Base-by-base conservation (phyloP, 2,113 vertebrate species). In the Petaurus breviceps region DNA sequence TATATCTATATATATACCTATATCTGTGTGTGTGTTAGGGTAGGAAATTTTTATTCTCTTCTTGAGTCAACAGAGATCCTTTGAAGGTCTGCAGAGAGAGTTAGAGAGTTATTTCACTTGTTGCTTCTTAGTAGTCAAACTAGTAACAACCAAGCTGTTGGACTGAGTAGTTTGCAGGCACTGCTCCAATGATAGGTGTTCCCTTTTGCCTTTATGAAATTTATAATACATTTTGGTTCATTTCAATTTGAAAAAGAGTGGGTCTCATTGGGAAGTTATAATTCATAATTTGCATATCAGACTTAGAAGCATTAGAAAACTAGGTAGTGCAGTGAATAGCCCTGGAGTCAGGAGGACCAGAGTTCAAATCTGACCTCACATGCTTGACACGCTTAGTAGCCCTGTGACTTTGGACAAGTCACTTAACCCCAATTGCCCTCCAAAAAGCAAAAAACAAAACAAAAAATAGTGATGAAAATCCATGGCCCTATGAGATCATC, bases 241-340 rank as follows among this genome's bases (percentile, higher is more conserved):
- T 52, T 52, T 7, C 92, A 47, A 22, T 22, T 43, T 26, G 47
- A 93, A 91, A 49, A 37, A 0, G 46, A 92, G 46, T 61, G 94
- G 3, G 92, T 89, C 84, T 93, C 50, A 57, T 51, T 51, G 52
- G 52, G 43, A 93, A 92, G 68, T 89, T 93, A 77, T 3, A 0
- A 51, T 43, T 51, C 47, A 49, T 49, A 12, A 61, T 49, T 90
- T 46, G 11, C 0, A 92, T 16, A 26, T 94, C 92, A 11, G 26
- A 55, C 46, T 95, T 94, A 23, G 49, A 54, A 91, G 61, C 43
- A 92, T 92, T 97, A 46, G 93, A 23, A 92, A 89, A 95, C 26
- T 93, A 49, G 47, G 47, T 49, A 4, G 47, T 49, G 2, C 47
- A 49, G 47, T 49, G 47, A 49, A 49, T 49, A 49, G 47, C 47